Base-by-base conservation (phyloP, 2,797 vertebrate genomes). In the Calcarius lapponicus region DNA sequence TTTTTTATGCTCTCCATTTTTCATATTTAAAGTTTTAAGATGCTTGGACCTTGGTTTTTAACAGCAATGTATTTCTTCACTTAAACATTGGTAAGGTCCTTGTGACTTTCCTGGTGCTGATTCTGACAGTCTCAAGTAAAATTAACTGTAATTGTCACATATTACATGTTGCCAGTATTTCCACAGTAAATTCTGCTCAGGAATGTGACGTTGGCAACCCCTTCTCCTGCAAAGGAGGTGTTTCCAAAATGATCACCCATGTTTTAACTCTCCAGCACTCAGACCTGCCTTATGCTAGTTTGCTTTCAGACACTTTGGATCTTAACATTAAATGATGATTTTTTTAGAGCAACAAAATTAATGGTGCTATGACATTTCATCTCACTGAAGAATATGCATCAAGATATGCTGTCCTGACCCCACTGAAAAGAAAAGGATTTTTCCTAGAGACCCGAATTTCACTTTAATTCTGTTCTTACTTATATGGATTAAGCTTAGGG, bases 11-110 rank as follows among this genome's bases (percentile, higher is more conserved):
- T 82, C 64, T 57, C 56, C 71, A 92, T 97, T 95, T 97, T 95
- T 97, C 90, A 95, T 96, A 96, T 95, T 96, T 95, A 94, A 95
- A 95, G 90, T 96, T 96, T 95, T 96, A 92, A 94, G 75, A 34
- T 94, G 71, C 91, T 96, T 94, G 86, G 92, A 87, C 94, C 95
- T 97, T 96, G 88, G 45, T 58, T 92, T 95, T 92, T 89, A 92
- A 78, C 56, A 71, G 71, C 86, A 91, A 78, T 3, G 7, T 95
- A 94, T 96, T 94, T 97, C 84, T 92, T 95, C 69, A 56, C 93
- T 87, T 92, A 85, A 82, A 62, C 34, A 74, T 58, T 80, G n/a
- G 67, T 95, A 89, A 78, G 74, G 74, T 87, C 45, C 79, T 90
- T 85, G 75, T 82, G 91, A 47, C 31, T 82, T 76, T 89, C 71